Conservation (phyloP, 2,888 invertebrate genomes). For the Argyra leucocephala region DNA sequence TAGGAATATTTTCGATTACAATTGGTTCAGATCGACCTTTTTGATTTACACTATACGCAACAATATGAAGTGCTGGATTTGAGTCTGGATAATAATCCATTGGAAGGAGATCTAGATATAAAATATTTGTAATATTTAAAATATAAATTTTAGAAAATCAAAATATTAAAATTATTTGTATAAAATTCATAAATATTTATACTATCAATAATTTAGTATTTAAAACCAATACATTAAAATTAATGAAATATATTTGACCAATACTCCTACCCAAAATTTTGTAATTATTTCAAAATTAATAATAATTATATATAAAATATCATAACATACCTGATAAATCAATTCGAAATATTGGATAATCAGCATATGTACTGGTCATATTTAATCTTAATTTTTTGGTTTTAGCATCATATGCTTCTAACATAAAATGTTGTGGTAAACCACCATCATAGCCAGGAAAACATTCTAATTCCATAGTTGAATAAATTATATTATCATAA, state of each 20-base stretch:
- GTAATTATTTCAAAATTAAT: no score
- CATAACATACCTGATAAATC: conserved; percentile 40
- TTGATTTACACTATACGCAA: conserved; percentile 73
- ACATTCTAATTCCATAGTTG: conserved; percentile 68
- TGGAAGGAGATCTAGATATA: conserved; percentile 38
- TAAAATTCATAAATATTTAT: no score
- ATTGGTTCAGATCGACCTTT: conserved; percentile 77
- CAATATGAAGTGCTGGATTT: conserved; percentile 60
- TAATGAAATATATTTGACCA: no score
- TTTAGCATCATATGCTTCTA: conserved; percentile 71
- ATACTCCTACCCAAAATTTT: not conserved
- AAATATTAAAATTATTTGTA: no score
- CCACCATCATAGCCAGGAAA: conserved; percentile 84
- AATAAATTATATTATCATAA: conserved; percentile 42
- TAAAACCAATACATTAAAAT: no score
- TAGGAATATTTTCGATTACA: conserved; percentile 73
- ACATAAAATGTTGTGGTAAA: conserved; percentile 70
- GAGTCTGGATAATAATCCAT: conserved; percentile 42
- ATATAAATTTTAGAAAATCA: no score
- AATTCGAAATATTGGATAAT: conserved; percentile 53
- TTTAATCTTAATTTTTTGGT: conserved; percentile 63
- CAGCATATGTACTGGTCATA: conserved; percentile 52
- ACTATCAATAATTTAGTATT: no score
- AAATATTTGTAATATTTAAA: no score
- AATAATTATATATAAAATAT: no score